Evolutionary conservation across 2,888 invertebrate species (phyloP).

Genomic region (Anorthoa munda): DNA sequence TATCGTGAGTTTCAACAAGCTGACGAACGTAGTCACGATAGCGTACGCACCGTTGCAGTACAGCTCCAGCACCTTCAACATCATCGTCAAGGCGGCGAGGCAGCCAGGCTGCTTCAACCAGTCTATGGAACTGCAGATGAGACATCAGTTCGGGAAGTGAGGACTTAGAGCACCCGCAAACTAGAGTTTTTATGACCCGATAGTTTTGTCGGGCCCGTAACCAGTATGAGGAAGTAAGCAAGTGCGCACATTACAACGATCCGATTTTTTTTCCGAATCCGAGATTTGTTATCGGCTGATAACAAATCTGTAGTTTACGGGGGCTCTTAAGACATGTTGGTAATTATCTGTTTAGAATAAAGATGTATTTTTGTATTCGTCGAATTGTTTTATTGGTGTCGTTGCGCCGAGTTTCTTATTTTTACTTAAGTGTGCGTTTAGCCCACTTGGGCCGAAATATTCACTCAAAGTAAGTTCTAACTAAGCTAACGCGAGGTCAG

Average conservation of each 20-base stretch:
- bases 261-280: too few relatives aligned
- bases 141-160: constrained; percentile 21
- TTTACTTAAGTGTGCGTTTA: neutral
- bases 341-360: constrained; percentile 13
- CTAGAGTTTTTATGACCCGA: too few relatives aligned
- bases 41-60: constrained; percentile 57
- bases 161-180: neutral
- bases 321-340: too few relatives aligned
- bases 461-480: too few relatives aligned
- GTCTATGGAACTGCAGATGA: constrained; percentile 33
- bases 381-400: constrained; percentile 10
- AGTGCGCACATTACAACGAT: too few relatives aligned
- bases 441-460: too few relatives aligned
- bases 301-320: too few relatives aligned
- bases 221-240: too few relatives aligned
- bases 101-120: constrained; percentile 50
- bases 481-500: constrained; percentile 29
- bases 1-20: constrained; percentile 49
- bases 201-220: too few relatives aligned
- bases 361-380: constrained; percentile 1
- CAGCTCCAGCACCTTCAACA: constrained; percentile 55
- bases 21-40: constrained; percentile 47
- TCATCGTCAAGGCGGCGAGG: constrained; percentile 57
- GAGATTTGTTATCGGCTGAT: too few relatives aligned
- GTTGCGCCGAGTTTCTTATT: neutral